Evolutionary conservation across 2,113 vertebrate genomes (phyloP).

Genomic region (Lasiurus cinereus): DNA sequence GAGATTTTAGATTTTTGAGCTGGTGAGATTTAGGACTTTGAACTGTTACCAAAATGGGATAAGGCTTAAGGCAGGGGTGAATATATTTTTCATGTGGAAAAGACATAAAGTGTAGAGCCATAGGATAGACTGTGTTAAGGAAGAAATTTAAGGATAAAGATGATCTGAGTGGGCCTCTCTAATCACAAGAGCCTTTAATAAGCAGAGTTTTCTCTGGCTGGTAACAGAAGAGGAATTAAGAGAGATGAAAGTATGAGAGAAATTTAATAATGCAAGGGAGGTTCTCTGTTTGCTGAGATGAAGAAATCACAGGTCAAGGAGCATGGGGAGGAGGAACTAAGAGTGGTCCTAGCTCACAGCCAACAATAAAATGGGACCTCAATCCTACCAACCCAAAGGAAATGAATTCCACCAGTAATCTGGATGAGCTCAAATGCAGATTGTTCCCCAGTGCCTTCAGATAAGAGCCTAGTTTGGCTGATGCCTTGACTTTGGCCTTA

Average conservation of each 20-base stretch:
- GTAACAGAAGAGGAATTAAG: background rate
- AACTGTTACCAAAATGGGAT: conserved; percentile 2
- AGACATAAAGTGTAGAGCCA: background rate
- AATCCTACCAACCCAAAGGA: background rate
- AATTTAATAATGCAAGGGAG: background rate
- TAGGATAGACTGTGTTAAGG: background rate
- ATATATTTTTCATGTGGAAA: background rate
- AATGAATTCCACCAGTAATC: background rate
- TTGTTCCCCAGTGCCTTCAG: background rate
- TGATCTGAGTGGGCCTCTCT: background rate
- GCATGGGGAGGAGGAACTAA: background rate
- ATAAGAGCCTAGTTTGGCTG: background rate
- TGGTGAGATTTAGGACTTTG: conserved; percentile 5
- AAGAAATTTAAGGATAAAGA: conserved; percentile 6
- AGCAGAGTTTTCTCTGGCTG: conserved; percentile 11
- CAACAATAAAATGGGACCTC: background rate
- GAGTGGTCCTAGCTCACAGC: background rate
- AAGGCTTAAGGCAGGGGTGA: background rate
- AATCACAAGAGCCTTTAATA: background rate
- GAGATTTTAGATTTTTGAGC: conserved; percentile 14
- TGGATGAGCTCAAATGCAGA: background rate
- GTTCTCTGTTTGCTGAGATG: background rate
- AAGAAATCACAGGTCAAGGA: background rate
- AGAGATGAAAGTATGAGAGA: background rate
- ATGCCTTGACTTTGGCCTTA: background rate